Base-by-base conservation (phyloP, 2,113 vertebrate genomes). In the Antechinus stuartii region DNA sequence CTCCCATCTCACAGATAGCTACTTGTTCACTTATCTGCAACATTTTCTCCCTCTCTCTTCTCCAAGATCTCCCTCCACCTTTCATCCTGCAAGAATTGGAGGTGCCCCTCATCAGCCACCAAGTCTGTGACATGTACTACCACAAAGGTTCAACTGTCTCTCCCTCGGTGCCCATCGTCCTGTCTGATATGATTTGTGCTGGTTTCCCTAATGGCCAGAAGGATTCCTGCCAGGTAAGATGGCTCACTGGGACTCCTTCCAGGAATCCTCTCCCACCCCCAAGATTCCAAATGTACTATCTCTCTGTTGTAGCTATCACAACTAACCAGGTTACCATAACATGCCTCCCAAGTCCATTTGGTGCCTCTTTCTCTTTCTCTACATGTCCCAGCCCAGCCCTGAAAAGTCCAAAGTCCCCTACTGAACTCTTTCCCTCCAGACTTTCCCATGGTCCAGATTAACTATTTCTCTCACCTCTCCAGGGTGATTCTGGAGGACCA, bases 401-500 rank as follows among this genome's bases (percentile, higher is more conserved):
- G n/a, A 42, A 84, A 84, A 84, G n/a, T 1, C 68, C 35, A 2
- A 4, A 35, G 6, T 84, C n/a, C n/a, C 42, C 68, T 84, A n/a
- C 68, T 84, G 16, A 84, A 23, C n/a, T 23, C 68, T 42, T 42
- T 42, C 68, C 68, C n/a, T 3, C 35, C 68, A 84, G 14, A 22
- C 26, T 84, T 84, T 23, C 16, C 68, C 68, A 84, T 84, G 19
- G 16, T 84, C 68, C 68, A 42, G 5, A 42, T 84, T 42, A 84
- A 84, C n/a, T n/a, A 84, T 84, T 42, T 16, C n/a, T 16, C 7
- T 84, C 35, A 42, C 35, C 19, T 93, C 91, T 54, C 22, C 96
- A 98, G 98, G 98, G 98, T 8, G 98, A 98, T 95, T 98, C 98
- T 0, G 98, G 98, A 0, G 98, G 98, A 22, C 98, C 98, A 5